phyloP scores from a whole-genome alignment of 1,140 invertebrate genomes.

The Drosophila lini region DNA sequence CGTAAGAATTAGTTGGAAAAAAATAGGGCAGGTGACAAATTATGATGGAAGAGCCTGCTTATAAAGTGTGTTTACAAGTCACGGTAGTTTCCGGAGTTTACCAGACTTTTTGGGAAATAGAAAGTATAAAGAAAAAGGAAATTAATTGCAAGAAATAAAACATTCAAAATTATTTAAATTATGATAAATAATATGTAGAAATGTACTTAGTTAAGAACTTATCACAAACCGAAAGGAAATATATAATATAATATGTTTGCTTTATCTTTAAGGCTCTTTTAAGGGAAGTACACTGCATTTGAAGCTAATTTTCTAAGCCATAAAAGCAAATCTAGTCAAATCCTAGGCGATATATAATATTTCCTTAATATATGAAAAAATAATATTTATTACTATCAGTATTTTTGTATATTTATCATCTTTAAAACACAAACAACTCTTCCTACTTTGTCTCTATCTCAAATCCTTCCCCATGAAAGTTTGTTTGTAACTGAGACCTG shows the following conservation, averaged over 20 bases:
- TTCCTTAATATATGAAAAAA: too few species aligned
- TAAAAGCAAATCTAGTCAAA: background rate
- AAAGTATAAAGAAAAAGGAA: background rate
- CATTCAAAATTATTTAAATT: background rate
- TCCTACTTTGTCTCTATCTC: too few species aligned
- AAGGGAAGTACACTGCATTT: too few species aligned
- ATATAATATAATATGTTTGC: background rate
- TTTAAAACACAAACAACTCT: background rate
- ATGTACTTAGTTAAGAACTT: background rate
- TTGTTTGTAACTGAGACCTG: background rate
- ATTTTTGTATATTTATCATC: background rate
- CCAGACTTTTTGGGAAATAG: background rate
- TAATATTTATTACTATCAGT: background rate
- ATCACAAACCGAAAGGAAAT: background rate
- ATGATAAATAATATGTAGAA: background rate
- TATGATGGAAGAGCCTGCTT: conserved; percentile 12
- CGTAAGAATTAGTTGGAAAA: conserved; percentile 1
- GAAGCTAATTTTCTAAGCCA: background rate
- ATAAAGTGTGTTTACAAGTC: conserved; percentile 12
- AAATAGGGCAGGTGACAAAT: conserved; percentile 18
- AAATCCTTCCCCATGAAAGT: background rate
- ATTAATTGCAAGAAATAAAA: background rate
- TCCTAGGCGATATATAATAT: background rate
- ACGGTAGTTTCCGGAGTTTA: background rate
- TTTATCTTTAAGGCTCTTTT: background rate